Percentiles rank a stretch among this genome's conserved stretches.
Conservation (phyloP, 2,888 invertebrate genomes). For the Hedya salicella region DNA sequence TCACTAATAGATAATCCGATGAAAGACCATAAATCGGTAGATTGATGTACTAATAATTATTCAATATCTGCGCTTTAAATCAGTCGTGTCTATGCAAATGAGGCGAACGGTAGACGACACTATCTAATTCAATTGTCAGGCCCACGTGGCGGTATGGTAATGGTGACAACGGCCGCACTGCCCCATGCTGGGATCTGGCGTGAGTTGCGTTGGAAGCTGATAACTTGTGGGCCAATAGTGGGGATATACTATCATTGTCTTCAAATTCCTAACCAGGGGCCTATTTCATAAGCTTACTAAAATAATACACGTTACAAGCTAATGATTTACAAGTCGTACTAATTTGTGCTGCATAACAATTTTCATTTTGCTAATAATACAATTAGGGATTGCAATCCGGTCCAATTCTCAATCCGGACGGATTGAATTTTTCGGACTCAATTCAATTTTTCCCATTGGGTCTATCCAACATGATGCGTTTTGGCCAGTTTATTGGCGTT, state of each 20-base stretch:
- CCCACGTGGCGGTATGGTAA: slow-evolving; percentile 67
- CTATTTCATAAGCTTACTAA: too few relatives aligned
- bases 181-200: slow-evolving; percentile 59
- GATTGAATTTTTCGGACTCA: too few relatives aligned
- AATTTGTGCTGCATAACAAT: too few relatives aligned
- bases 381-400: too few relatives aligned
- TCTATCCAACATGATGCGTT: too few relatives aligned
- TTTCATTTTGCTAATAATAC: too few relatives aligned
- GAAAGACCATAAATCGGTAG: slow-evolving; percentile 8
- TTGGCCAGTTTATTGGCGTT: too few relatives aligned
- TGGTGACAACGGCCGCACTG: slow-evolving; percentile 55
- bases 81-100: slow-evolving; percentile 37
- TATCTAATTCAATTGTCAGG: slow-evolving; percentile 49
- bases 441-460: too few relatives aligned
- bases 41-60: slow-evolving; percentile 25
- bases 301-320: too few relatives aligned
- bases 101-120: slow-evolving; percentile 30
- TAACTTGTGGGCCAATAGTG: slow-evolving; percentile 26
- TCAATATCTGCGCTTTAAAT: slow-evolving; percentile 32
- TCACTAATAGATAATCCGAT: not conserved
- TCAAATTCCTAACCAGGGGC: not conserved
- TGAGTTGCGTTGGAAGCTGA: slow-evolving; percentile 37
- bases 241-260: slow-evolving; percentile 1
- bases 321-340: too few relatives aligned
- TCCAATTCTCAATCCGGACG: too few relatives aligned